phyloP scores from a whole-genome alignment of 2,113 vertebrate species.

The Phyllostomus hastatus region DNA sequence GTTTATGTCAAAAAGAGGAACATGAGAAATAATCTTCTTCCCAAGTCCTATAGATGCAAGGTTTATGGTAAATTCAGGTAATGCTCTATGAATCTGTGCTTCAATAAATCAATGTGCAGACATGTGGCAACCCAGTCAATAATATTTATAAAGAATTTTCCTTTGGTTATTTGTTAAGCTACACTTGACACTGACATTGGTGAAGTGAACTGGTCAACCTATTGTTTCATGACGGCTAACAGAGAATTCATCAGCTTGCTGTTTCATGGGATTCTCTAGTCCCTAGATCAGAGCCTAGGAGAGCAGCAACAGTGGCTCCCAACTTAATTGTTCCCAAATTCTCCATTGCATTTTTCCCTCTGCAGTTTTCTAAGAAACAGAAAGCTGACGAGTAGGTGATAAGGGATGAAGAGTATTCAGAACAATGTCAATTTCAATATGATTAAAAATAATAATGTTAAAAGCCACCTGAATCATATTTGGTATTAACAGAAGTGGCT shows the following conservation, averaged over 20 bases:
- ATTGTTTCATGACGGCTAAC: not conserved
- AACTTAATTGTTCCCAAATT: not conserved
- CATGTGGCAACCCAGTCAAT: not conserved
- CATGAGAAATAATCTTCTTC: not conserved
- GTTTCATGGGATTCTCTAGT: accelerated
- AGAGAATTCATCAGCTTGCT: accelerated
- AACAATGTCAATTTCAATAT: not conserved
- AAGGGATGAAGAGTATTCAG: not conserved
- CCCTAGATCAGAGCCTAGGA: not conserved
- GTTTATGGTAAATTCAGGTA: not conserved
- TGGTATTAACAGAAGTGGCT: not conserved
- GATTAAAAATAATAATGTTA: not conserved
- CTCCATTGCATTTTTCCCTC: not conserved
- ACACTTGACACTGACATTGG: not conserved
- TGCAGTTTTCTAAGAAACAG: not conserved
- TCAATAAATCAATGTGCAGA: not conserved
- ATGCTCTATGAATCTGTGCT: not conserved
- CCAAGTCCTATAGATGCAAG: not conserved
- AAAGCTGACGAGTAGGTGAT: not conserved
- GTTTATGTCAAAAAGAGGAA: not conserved
- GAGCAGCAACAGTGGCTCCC: not conserved
- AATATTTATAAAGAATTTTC: not conserved
- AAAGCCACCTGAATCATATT: not conserved
- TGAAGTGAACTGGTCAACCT: not conserved
- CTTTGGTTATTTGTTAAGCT: not conserved